phyloP scores from a whole-genome alignment of 2,113 vertebrate genomes.

The Lasiurus cinereus region DNA sequence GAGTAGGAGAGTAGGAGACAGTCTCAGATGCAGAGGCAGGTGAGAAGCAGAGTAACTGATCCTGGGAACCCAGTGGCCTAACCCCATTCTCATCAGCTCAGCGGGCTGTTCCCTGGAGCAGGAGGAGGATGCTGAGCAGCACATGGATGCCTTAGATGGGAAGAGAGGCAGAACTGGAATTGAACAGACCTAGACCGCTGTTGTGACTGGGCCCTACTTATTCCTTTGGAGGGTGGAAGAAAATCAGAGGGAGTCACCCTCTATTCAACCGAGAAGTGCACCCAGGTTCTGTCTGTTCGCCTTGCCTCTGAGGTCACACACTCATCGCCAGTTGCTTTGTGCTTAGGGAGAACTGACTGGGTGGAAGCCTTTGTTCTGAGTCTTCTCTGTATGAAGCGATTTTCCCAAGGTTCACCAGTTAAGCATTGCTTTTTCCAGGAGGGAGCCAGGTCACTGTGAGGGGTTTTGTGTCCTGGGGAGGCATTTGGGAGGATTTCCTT shows the following conservation, averaged over 20 bases:
- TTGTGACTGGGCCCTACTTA: not conserved
- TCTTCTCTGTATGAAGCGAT: conserved; percentile 43
- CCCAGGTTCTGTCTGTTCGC: not conserved
- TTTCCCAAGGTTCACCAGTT: conserved; percentile 56
- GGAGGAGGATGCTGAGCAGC: not conserved
- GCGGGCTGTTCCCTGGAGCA: not conserved
- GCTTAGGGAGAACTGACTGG: not conserved
- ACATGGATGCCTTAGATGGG: not conserved
- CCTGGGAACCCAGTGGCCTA: not conserved
- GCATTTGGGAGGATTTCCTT: conserved; percentile 66
- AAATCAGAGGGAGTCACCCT: not conserved
- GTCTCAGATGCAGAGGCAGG: not conserved
- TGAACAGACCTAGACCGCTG: not conserved
- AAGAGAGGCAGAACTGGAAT: not conserved
- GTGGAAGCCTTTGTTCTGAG: conserved; percentile 24
- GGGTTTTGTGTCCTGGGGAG: conserved; percentile 28
- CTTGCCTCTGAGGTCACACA: not conserved
- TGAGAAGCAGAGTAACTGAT: not conserved
- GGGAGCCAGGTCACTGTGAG: conserved; percentile 48
- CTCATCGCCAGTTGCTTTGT: not conserved
- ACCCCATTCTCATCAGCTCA: not conserved
- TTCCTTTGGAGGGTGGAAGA: not conserved
- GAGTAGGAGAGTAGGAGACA: not conserved
- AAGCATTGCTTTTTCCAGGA: conserved; percentile 19
- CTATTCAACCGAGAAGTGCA: not conserved